Percentiles rank a stretch among this genome's conserved stretches.
Evolutionary conservation across 2,113 vertebrate species (phyloP).

Genomic region (Brachypteracias leptosomus): DNA sequence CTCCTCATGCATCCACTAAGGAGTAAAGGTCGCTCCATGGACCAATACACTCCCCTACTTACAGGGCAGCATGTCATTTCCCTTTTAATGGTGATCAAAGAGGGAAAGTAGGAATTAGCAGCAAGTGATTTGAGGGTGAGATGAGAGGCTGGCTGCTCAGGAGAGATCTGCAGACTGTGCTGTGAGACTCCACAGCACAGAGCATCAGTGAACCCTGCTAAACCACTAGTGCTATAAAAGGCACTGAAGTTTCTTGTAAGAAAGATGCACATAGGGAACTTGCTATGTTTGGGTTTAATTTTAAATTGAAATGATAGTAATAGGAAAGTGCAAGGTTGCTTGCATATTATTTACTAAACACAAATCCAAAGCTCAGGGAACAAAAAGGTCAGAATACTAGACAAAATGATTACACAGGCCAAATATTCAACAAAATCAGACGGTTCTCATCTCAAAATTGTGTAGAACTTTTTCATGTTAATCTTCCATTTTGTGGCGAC

Average conservation of each 20-base stretch:
- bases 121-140: background rate
- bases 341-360: background rate
- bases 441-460: background rate
- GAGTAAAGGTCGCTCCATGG: background rate
- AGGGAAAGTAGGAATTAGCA: accelerated
- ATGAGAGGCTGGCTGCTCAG: background rate
- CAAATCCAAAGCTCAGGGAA: background rate
- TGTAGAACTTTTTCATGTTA: background rate
- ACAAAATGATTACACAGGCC: background rate
- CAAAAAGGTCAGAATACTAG: background rate
- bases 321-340: background rate
- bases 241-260: background rate
- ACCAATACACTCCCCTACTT: background rate
- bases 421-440: background rate
- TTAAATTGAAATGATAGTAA: background rate
- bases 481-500: background rate
- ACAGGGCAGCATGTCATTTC: background rate
- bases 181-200: accelerated
- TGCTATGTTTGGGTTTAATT: background rate
- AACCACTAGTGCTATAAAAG: background rate
- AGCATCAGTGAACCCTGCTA: background rate
- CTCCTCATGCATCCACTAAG: background rate
- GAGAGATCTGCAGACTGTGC: background rate
- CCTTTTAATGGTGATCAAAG: background rate
- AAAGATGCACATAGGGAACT: background rate